Conservation (phyloP, 2,888 invertebrate genomes). For the Oscheius sp. region DNA sequence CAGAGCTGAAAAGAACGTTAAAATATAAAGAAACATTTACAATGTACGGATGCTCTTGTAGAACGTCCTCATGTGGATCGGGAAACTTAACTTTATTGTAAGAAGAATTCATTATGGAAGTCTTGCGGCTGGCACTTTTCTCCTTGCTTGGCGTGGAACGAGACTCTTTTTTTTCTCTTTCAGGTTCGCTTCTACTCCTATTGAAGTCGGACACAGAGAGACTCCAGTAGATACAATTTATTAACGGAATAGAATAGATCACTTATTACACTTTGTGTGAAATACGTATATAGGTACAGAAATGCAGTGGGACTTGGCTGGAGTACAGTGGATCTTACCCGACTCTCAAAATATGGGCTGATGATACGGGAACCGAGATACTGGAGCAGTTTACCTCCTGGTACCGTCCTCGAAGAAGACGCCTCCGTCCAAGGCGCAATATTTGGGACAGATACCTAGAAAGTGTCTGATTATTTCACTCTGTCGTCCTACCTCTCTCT, state of each 20-base stretch:
- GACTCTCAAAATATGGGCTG: conserved; percentile 16
- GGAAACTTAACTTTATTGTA: too few relatives aligned
- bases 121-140: too few relatives aligned
- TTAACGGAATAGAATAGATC: conserved; percentile 13
- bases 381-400: conserved; percentile 43
- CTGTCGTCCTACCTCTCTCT: conserved; percentile 45
- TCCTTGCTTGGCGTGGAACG: too few relatives aligned
- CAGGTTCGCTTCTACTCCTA: too few relatives aligned
- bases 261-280: conserved; percentile 20
- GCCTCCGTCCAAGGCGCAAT: conserved; percentile 69
- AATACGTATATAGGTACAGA: not conserved
- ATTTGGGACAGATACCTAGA: conserved; percentile 61
- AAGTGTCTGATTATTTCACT: not conserved
- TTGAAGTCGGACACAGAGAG: too few relatives aligned
- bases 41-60: too few relatives aligned
- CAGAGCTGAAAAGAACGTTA: too few relatives aligned
- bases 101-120: too few relatives aligned
- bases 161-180: too few relatives aligned
- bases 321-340: conserved; percentile 12
- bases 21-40: too few relatives aligned
- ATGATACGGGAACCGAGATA: not conserved
- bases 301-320: conserved; percentile 6
- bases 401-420: conserved; percentile 71
- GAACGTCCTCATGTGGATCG: too few relatives aligned
- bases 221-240: too few relatives aligned